Evolutionary conservation across 2,888 invertebrate genomes (phyloP), one percentile per base, ranked within the genome.

Genomic region (Chironomus tentans): DNA sequence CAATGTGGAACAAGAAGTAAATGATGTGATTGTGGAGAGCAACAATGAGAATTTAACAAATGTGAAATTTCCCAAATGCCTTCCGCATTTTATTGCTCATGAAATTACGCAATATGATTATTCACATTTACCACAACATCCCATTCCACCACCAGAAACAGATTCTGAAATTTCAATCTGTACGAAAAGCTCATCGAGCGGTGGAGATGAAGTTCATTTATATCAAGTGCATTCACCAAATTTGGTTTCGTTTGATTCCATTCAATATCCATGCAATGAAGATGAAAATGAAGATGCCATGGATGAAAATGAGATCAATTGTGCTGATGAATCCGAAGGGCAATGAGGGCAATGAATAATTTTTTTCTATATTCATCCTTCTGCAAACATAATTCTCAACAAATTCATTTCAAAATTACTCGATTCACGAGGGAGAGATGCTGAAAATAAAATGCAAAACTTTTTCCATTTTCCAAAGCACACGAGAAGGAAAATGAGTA

Each of bases 51-150:
- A 78, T 62, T 81, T 83, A 73, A 79, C 81, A 77, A 81, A 82
- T 15, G 56, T 78, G 80, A 80, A 61, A 4, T n/a, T 24, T 38
- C 22, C 21, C 3, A 48, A 5, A 76, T 83, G 18, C 83, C 15
- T 89, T 77, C 86, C 88, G 70, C 86, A 86, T 13, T 93, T 93
- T 93, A 86, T 89, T 4, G 90, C 90, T 0, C 87, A 91, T 78
- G 88, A 87, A 78, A 86, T 92, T 38, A 89, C 89, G 0, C 85
- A 87, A 0, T 92, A 90, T 81, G 88, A 89, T 83, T 87, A 88
- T 2, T 89, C 92, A 70, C 85, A 90, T 78, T 81, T 92, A 72
- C 92, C 92, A 0, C 89, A 89, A 0, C 90, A 90, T 79, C 89
- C 92, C 0, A 85, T 88, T 0, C 89, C 91, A 0, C 81, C 91